Evolutionary conservation across 2,888 invertebrate species (phyloP).

Genomic region (Stenoptilia bipunctidactyla): DNA sequence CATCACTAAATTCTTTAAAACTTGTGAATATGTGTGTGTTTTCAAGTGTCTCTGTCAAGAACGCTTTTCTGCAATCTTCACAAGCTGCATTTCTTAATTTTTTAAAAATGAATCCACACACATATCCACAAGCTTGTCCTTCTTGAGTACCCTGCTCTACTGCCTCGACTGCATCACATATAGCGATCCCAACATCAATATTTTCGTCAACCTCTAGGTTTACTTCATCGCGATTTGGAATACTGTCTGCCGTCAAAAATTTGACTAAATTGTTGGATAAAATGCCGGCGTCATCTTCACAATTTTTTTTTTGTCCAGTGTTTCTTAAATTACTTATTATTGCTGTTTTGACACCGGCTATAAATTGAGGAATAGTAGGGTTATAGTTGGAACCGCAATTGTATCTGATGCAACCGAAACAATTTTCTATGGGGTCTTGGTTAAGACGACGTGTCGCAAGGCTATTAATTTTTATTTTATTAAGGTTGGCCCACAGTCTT

Average conservation of each 20-base stretch:
- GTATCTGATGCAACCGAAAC: slow-evolving; percentile 12
- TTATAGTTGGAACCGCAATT: slow-evolving; percentile 13
- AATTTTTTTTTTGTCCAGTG: slow-evolving; percentile 7
- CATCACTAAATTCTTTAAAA: no score
- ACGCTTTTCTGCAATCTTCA: no score
- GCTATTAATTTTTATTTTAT: slow-evolving; percentile 2
- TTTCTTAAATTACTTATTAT: no score
- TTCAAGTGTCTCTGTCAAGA: no score
- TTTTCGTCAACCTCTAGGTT: no score
- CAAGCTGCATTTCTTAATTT: no score
- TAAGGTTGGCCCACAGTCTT: slow-evolving; percentile 5
- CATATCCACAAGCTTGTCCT: slow-evolving; percentile 13
- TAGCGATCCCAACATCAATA: no score
- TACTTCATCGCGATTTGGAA: background rate
- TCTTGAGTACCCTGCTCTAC: slow-evolving; percentile 7
- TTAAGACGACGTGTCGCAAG: slow-evolving; percentile 9
- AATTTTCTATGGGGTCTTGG: slow-evolving; percentile 13
- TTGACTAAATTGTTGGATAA: slow-evolving; percentile 6
- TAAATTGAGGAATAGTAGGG: no score
- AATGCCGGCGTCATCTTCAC: slow-evolving; percentile 10
- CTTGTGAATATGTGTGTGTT: no score
- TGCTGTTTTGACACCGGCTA: no score
- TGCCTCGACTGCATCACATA: slow-evolving; percentile 5
- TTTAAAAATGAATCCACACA: slow-evolving; percentile 9
- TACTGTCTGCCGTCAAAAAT: background rate